Base-by-base conservation (phyloP, 2,888 invertebrate species). In the Aporophyla nigra region DNA sequence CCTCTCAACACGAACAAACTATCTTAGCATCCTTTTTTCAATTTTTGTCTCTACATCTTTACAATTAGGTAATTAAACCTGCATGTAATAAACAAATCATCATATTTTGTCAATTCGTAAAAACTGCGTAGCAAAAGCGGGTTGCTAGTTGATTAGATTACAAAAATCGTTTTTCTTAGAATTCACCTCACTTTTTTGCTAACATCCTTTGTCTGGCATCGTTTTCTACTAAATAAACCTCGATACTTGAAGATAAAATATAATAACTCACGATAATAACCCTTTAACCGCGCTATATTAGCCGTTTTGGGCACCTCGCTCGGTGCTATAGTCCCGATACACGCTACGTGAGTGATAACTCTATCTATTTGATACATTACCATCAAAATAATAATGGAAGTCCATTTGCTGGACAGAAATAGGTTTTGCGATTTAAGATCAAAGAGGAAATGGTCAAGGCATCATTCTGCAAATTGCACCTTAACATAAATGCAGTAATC, bases 181-280 rank as follows among this genome's bases (percentile, higher is more conserved):
- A 56, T 19, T 76, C 16, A 0, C 2, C n/a, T 54, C 46, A 1
- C 12, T 40, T 67, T 80, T 63, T 80, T 53, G 49, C 46, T 67
- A 40, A 65, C 51, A 73, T 72, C 77, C 73, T 78, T 71, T 63
- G 53, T 74, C 49, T 74, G 43, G 24, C 54, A 63, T 27, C 56
- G 62, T 85, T 86, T 83, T 83, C 61, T 77, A 77, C 63, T 73
- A 79, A 82, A 85, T 85, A 86, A 83, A 82, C 78, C 80, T 71
- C 77, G 78, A 80, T 84, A 82, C 87, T 89, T 87, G 81, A 87
- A 91, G 91, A 90, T 90, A 88, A 83, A 92, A 91, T 91, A 91
- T 90, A 92, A 93, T 94, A 93, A 91, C 90, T 94, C 92, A 93
- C 77, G 85, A 78, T 89, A 93, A 94, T 92, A 94, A 92, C 94